Percentiles rank a stretch among this genome's conserved stretches.
Evolutionary conservation across 92 coral and sea anemone species (phyloP).

Genomic region (Actinernus sp.): DNA sequence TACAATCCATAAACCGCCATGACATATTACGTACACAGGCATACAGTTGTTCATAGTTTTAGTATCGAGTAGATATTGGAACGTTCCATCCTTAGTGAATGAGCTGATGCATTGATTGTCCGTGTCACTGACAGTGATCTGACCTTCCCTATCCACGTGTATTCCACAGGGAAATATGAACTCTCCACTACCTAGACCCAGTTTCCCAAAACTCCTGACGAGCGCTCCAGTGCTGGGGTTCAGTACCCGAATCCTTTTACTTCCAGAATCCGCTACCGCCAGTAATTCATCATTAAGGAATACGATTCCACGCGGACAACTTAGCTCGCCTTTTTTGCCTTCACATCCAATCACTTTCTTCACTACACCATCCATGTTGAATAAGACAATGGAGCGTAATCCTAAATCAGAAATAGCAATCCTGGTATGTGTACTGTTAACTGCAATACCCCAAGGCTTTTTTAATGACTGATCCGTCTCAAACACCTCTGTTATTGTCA

Average conservation of each 20-base stretch:
- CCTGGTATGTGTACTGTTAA: conserved; percentile 10
- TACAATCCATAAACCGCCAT: conserved; percentile 11
- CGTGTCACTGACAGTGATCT: conserved; percentile 4
- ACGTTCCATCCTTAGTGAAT: conserved; percentile 16
- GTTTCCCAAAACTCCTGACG: conserved; percentile 8
- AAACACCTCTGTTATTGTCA: too few relatives aligned
- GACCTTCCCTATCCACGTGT: conserved; percentile 20
- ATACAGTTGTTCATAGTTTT: not conserved
- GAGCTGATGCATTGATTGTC: conserved; percentile 5
- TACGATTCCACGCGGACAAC: conserved; percentile 9
- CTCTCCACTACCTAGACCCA: not conserved
- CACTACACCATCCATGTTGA: conserved; percentile 11
- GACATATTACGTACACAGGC: not conserved
- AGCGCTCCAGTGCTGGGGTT: conserved; percentile 16
- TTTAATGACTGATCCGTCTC: too few relatives aligned
- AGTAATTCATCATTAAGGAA: conserved; percentile 17
- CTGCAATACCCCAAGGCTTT: conserved; percentile 24
- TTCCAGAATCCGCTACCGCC: not conserved
- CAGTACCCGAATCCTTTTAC: conserved; percentile 1
- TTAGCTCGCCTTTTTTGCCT: conserved; percentile 4
- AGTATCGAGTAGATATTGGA: conserved; percentile 10
- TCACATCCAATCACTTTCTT: conserved; percentile 1
- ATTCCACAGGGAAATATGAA: conserved; percentile 1
- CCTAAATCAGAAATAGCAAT: conserved; percentile 9
- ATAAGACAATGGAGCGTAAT: conserved; percentile 3